A percentile compares a stretch with the other conserved stretches of the same genome.
phyloP scores from a whole-genome alignment of 2,113 vertebrate genomes.

The Ahaetulla prasina region DNA sequence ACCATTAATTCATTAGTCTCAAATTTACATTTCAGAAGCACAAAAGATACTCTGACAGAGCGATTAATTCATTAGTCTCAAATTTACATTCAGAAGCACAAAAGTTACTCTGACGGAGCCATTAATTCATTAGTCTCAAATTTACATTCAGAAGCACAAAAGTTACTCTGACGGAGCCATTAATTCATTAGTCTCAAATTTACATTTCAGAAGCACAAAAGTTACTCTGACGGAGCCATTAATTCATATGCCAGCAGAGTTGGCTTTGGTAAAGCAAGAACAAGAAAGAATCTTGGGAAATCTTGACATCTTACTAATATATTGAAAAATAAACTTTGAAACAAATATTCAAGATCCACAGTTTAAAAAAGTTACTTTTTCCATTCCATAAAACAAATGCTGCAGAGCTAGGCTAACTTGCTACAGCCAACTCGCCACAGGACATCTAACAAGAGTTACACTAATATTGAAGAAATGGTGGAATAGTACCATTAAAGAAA shows the following conservation, averaged over 20 bases:
- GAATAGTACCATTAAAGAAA: background rate
- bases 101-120: no score
- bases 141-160: no score
- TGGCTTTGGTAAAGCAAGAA: background rate
- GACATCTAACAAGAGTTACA: background rate
- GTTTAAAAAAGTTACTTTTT: background rate
- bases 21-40: slow-evolving; percentile 31
- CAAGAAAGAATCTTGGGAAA: background rate
- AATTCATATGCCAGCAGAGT: slow-evolving; percentile 17
- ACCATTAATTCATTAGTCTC: slow-evolving; percentile 27
- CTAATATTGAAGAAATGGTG: background rate
- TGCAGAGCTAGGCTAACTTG: background rate
- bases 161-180: no score
- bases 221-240: no score
- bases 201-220: no score
- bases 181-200: no score
- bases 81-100: no score
- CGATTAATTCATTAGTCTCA: no score
- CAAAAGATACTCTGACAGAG: slow-evolving; percentile 23
- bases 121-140: no score
- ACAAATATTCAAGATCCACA: background rate
- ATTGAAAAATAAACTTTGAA: background rate
- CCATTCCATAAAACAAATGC: background rate
- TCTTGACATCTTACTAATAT: background rate
- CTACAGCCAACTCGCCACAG: background rate